phyloP scores from a whole-genome alignment of 2,797 vertebrate species.

The Hylomyscus alleni region DNA sequence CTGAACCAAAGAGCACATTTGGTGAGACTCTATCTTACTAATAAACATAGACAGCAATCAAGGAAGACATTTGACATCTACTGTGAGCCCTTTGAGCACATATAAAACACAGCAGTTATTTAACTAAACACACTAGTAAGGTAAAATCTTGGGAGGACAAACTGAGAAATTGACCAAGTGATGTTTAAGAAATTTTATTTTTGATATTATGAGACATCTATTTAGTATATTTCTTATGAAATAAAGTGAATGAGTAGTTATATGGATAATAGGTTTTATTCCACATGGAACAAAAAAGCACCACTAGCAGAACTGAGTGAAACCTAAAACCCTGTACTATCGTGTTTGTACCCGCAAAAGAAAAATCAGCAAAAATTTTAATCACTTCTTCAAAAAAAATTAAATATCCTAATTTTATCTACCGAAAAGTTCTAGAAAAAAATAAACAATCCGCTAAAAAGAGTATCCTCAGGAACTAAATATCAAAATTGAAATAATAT shows the following conservation, averaged over 20 bases:
- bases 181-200: background rate
- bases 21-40: background rate
- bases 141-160: background rate
- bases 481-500: background rate
- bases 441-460: background rate
- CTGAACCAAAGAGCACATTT: background rate
- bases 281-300: background rate
- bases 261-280: background rate
- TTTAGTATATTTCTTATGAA: background rate
- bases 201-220: background rate
- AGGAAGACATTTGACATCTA: background rate
- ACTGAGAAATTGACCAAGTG: background rate
- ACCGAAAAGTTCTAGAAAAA: background rate
- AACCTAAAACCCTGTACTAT: too few relatives aligned
- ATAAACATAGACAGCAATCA: background rate
- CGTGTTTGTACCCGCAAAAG: background rate
- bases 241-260: conserved; percentile 25
- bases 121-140: background rate
- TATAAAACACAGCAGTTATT: background rate
- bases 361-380: background rate
- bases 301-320: too few relatives aligned
- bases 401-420: background rate
- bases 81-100: background rate
- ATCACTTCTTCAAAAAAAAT: conserved; percentile 29
- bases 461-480: background rate